Evolutionary conservation across 2,113 vertebrate genomes (phyloP).

Genomic region (Columbina picui): DNA sequence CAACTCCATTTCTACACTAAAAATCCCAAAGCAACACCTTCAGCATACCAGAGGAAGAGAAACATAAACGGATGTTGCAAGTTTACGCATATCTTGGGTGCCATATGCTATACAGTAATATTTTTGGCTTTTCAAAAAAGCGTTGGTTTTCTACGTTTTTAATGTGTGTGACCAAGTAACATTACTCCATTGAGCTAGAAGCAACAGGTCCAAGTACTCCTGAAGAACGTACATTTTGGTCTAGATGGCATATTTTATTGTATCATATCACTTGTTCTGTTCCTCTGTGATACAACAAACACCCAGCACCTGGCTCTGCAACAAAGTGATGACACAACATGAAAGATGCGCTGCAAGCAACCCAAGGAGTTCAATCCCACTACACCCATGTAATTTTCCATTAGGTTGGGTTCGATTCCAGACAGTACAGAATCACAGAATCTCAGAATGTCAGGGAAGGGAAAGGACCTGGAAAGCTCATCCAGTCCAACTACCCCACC

Average conservation of each 20-base stretch:
- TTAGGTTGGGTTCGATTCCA: rapidly evolving
- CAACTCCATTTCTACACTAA: background rate
- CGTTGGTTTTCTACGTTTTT: background rate
- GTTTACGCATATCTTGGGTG: background rate
- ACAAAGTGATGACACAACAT: background rate
- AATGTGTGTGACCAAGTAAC: background rate
- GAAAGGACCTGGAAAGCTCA: too few species aligned
- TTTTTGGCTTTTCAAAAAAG: background rate
- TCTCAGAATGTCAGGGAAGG: too few species aligned
- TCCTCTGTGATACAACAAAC: background rate
- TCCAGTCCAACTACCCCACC: too few species aligned
- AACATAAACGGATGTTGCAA: background rate
- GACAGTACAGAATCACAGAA: too few species aligned
- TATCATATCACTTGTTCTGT: rapidly evolving
- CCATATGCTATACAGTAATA: background rate
- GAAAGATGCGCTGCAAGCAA: background rate
- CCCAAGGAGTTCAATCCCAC: background rate
- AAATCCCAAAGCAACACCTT: background rate
- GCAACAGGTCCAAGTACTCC: background rate
- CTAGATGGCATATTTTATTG: background rate
- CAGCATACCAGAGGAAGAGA: background rate
- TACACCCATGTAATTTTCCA: background rate
- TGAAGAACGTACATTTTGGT: background rate
- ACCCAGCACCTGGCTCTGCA: background rate
- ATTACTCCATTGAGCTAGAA: background rate